A percentile compares a stretch with the other conserved stretches of the same genome.
These are phyloP conservation scores for Piscicola geometra DNA, from an alignment of 2,888 invertebrate species.

Conservation along the genomic window DNA sequence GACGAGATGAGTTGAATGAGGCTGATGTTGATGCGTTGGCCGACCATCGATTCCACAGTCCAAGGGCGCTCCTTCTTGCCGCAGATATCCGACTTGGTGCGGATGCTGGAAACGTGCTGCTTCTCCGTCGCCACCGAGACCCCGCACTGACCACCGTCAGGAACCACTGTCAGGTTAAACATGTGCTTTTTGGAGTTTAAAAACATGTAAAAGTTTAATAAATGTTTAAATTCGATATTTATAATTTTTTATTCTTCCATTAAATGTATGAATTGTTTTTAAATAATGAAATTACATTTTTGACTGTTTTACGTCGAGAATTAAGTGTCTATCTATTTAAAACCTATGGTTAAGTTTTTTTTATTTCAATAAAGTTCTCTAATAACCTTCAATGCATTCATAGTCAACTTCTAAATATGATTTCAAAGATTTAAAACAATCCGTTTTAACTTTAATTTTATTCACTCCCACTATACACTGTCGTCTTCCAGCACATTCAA, in stretches of 20 bases:
- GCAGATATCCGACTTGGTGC: slow-evolving; percentile 1
- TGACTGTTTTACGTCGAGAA: not conserved
- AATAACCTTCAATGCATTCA: not conserved
- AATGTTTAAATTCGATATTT: not conserved
- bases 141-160: slow-evolving; percentile 16
- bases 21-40: slow-evolving; percentile 29
- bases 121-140: slow-evolving; percentile 11
- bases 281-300: not conserved
- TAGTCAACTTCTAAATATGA: not conserved
- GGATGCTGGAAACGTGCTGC: slow-evolving; percentile 23
- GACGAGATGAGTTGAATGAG: slow-evolving; percentile 20
- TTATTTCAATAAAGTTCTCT: too few species aligned
- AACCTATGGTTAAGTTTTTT: not conserved
- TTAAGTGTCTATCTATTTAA: not conserved
- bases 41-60: slow-evolving; percentile 20
- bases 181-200: too few species aligned
- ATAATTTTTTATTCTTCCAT: too few species aligned
- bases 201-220: not conserved
- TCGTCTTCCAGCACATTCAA: not conserved
- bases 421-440: not conserved
- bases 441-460: not conserved
- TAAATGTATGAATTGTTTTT: too few species aligned
- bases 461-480: not conserved
- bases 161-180: slow-evolving; percentile 14
- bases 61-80: slow-evolving; percentile 26